Percentiles rank a stretch among this genome's conserved stretches.
These are phyloP conservation scores for Notoglanidium macrostoma DNA, from an alignment of 2,797 vertebrate species.

Conservation along the genomic window DNA sequence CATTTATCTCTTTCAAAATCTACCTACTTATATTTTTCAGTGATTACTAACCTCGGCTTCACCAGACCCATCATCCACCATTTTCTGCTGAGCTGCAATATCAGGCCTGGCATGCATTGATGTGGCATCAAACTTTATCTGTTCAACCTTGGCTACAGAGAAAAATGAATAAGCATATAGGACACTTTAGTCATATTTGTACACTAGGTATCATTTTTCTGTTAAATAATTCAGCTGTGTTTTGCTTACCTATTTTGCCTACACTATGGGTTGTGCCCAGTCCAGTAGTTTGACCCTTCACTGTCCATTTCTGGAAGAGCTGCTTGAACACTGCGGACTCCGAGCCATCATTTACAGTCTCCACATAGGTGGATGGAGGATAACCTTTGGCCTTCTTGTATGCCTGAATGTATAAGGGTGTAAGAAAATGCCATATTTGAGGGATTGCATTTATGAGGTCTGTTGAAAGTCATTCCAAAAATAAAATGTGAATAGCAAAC, in stretches of 20 bases:
- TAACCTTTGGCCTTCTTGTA: constrained; percentile 87
- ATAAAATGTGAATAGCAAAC: neutral
- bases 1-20: neutral
- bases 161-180: neutral
- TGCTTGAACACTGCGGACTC: constrained; percentile 84
- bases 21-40: neutral
- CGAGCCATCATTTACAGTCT: constrained; percentile 81
- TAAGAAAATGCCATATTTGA: neutral
- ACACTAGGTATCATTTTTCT: neutral
- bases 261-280: constrained; percentile 72
- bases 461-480: neutral
- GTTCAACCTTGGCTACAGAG: constrained; percentile 83
- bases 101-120: constrained; percentile 80
- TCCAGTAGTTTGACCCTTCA: constrained; percentile 71
- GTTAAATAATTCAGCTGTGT: neutral
- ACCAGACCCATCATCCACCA: constrained; percentile 87
- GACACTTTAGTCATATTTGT: neutral
- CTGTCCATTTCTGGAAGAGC: constrained; percentile 85
- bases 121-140: constrained; percentile 82
- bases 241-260: constrained; percentile 81
- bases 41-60: constrained; percentile 74
- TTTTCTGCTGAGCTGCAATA: constrained; percentile 83
- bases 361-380: constrained; percentile 74
- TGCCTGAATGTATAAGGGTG: constrained; percentile 63
- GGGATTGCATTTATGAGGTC: neutral